phyloP scores from a whole-genome alignment of 2,888 invertebrate species.

The Caenorhabditis auriculariae region DNA sequence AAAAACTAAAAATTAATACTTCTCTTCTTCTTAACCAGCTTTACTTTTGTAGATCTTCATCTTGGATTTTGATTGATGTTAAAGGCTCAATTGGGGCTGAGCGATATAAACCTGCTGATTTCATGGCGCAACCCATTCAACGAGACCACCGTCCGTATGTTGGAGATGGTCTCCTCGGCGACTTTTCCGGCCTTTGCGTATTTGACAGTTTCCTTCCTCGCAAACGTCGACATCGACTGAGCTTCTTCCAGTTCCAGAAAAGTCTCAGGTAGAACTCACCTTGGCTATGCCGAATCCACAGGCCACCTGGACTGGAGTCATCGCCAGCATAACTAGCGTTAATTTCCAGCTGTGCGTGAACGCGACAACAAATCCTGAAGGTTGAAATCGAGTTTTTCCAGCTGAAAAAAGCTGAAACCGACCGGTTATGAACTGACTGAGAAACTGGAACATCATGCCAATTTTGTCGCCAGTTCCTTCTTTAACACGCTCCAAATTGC shows the following conservation, averaged over 20 bases:
- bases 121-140: conserved; percentile 62
- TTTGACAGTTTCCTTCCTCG: conserved; percentile 65
- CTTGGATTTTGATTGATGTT: too few relatives aligned
- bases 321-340: conserved; percentile 62
- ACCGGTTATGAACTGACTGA: conserved; percentile 47
- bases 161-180: conserved; percentile 61
- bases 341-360: conserved; percentile 61
- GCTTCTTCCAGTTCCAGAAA: background rate
- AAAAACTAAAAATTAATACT: too few relatives aligned
- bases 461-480: conserved; percentile 63
- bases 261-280: conserved; percentile 15
- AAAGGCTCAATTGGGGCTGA: too few relatives aligned
- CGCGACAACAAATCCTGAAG: conserved; percentile 60
- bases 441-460: conserved; percentile 56
- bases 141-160: conserved; percentile 60
- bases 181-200: conserved; percentile 62
- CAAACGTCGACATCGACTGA: conserved; percentile 66
- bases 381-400: conserved; percentile 2
- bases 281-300: conserved; percentile 57
- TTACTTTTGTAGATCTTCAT: too few relatives aligned
- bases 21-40: too few relatives aligned
- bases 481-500: conserved; percentile 60
- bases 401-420: background rate
- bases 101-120: conserved; percentile 34
- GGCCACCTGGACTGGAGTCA: conserved; percentile 53